These are phyloP conservation scores for Phyllotreta cruciferae DNA, from an alignment of 2,888 invertebrate genomes.

Conservation along the genomic window DNA sequence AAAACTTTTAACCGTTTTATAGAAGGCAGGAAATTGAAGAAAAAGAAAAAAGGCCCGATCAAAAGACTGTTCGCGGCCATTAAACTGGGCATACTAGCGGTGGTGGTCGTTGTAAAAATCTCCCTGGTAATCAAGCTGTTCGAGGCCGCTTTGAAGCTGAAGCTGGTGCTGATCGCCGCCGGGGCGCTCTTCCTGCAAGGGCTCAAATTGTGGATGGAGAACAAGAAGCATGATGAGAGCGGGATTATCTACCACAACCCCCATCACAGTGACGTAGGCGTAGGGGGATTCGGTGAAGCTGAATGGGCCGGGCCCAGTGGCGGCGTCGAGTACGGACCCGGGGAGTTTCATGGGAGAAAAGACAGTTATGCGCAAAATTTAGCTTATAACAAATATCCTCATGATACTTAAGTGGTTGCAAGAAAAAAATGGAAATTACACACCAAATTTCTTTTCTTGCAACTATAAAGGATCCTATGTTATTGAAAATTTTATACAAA, in stretches of 20 bases:
- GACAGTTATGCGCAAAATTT: slow-evolving; percentile 28
- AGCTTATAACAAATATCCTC: slow-evolving; percentile 25
- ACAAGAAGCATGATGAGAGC: slow-evolving; percentile 65
- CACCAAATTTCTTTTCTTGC: no score
- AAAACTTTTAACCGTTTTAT: slow-evolving; percentile 31
- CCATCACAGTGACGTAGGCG: slow-evolving; percentile 26
- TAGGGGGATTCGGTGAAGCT: slow-evolving; percentile 23
- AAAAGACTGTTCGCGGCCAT: slow-evolving; percentile 40
- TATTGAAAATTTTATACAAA: no score
- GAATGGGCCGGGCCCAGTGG: slow-evolving; percentile 36
- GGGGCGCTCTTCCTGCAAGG: slow-evolving; percentile 74
- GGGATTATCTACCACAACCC: slow-evolving; percentile 44
- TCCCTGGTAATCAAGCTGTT: slow-evolving; percentile 71
- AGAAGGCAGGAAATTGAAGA: slow-evolving; percentile 39
- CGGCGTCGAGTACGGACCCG: slow-evolving; percentile 32
- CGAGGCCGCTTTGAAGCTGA: slow-evolving; percentile 76
- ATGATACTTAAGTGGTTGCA: slow-evolving; percentile 4
- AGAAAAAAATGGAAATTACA: no score
- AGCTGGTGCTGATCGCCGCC: slow-evolving; percentile 78
- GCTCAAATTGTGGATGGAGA: slow-evolving; percentile 75
- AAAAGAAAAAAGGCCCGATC: slow-evolving; percentile 45
- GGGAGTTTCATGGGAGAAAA: slow-evolving; percentile 30
- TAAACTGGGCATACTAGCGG: slow-evolving; percentile 42
- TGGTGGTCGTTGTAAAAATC: slow-evolving; percentile 41
- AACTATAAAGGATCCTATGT: no score